These are phyloP conservation scores for Pyrochroa serraticornis DNA, from an alignment of 2,888 invertebrate species.

Conservation along the genomic window DNA sequence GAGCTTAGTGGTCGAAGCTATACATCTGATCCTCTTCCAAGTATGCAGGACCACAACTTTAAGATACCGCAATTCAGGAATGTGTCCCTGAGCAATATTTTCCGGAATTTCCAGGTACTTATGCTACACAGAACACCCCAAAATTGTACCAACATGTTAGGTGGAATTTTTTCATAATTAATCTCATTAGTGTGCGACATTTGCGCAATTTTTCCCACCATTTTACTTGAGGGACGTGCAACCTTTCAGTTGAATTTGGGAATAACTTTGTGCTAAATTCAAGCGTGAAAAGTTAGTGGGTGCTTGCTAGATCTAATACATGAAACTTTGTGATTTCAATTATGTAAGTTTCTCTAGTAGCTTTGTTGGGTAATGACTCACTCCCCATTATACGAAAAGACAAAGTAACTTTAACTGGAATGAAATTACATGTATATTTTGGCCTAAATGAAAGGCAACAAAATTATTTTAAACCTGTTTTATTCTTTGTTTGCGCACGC, in stretches of 20 bases:
- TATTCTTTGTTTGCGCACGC: conserved; percentile 1
- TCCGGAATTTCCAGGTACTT: conserved; percentile 21
- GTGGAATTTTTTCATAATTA: conserved; percentile 18
- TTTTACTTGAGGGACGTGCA: neutral
- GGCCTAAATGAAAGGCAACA: conserved; percentile 6
- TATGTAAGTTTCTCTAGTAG: conserved; percentile 42
- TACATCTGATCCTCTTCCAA: conserved; percentile 28
- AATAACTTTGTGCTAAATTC: conserved; percentile 22
- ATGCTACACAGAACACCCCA: conserved; percentile 13
- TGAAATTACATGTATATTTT: conserved; percentile 34
- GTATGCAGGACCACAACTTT: conserved; percentile 32
- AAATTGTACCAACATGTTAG: neutral
- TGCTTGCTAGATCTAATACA: conserved; percentile 35
- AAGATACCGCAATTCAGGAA: conserved; percentile 33
- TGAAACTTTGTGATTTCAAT: conserved; percentile 43
- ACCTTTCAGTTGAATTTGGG: conserved; percentile 13
- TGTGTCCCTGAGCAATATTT: conserved; percentile 31
- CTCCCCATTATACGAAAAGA: conserved; percentile 36
- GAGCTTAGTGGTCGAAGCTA: conserved; percentile 31
- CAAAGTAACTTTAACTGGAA: conserved; percentile 39
- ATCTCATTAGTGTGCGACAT: conserved; percentile 6
- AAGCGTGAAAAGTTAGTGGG: conserved; percentile 31
- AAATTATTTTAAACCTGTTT: neutral
- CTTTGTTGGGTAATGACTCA: conserved; percentile 42
- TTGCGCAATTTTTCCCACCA: conserved; percentile 9